phyloP scores from a whole-genome alignment of 2,797 vertebrate genomes.

The Zalophus californianus region DNA sequence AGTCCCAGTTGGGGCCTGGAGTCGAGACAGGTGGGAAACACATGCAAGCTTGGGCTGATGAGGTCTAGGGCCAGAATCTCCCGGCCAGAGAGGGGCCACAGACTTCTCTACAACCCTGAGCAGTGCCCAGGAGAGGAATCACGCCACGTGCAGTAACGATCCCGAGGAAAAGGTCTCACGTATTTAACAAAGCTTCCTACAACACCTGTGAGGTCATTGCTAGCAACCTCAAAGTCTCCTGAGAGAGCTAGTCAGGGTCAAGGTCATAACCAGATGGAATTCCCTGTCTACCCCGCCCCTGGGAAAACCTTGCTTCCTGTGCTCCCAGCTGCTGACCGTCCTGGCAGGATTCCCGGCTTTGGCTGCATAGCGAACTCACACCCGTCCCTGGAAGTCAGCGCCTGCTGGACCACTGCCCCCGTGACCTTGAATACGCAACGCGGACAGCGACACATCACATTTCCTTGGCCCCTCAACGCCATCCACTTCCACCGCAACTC shows the following conservation, averaged over 20 bases:
- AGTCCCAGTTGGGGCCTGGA: too few species aligned
- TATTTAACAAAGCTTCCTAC: not conserved
- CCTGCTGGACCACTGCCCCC: not conserved
- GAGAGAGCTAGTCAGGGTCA: not conserved
- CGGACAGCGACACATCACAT: rapidly evolving
- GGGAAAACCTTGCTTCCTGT: not conserved
- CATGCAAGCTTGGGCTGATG: not conserved
- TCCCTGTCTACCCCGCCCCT: not conserved
- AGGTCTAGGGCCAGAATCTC: not conserved
- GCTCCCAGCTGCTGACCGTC: not conserved
- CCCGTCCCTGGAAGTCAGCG: rapidly evolving
- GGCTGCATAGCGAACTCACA: not conserved
- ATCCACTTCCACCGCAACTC: not conserved
- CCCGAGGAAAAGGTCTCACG: not conserved
- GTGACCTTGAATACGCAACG: not conserved
- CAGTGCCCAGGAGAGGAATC: not conserved
- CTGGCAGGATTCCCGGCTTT: not conserved
- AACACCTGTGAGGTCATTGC: not conserved
- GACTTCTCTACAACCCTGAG: not conserved
- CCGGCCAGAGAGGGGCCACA: too few species aligned
- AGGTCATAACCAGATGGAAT: not conserved
- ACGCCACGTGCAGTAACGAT: not conserved
- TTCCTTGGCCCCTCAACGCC: not conserved
- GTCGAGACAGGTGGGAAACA: not conserved
- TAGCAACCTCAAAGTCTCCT: not conserved